Evolutionary conservation across 2,888 invertebrate species (phyloP).

Genomic region (Trypoxylon attenuatum): DNA sequence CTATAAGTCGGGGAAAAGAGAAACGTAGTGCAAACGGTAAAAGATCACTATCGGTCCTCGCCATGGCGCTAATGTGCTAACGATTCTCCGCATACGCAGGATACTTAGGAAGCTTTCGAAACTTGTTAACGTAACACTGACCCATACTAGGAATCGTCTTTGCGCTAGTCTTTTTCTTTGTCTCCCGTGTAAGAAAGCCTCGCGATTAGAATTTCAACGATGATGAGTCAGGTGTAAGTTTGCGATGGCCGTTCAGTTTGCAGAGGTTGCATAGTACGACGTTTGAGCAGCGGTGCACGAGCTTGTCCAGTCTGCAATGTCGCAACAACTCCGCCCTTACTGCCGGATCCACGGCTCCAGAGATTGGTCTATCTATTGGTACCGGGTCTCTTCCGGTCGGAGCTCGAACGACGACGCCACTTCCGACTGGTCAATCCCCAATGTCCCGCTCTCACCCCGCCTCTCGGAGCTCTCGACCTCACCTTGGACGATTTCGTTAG

Average conservation of each 20-base stretch:
- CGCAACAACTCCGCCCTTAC: conserved; percentile 56
- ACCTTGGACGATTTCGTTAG: conserved; percentile 66
- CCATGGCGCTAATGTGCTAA: too few relatives aligned
- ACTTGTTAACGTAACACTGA: too few relatives aligned
- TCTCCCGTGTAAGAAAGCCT: too few relatives aligned
- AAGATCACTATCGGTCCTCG: too few relatives aligned
- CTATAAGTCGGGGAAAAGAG: too few relatives aligned
- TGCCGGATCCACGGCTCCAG: conserved; percentile 63
- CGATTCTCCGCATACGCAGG: too few relatives aligned
- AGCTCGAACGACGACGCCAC: conserved; percentile 64
- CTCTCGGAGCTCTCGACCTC: conserved; percentile 62
- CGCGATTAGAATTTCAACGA: too few relatives aligned
- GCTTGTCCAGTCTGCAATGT: conserved; percentile 65
- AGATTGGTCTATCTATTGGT: conserved; percentile 66
- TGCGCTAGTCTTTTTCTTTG: too few relatives aligned
- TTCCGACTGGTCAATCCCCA: conserved; percentile 66
- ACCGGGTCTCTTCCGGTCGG: conserved; percentile 67
- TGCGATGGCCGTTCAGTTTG: conserved; percentile 56
- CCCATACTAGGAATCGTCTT: too few relatives aligned
- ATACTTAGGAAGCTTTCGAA: too few relatives aligned
- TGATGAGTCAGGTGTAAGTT: too few relatives aligned
- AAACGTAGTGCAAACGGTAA: too few relatives aligned
- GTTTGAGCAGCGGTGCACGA: conserved; percentile 62
- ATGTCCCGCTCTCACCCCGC: conserved; percentile 55
- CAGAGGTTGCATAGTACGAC: conserved; percentile 68